Percentiles rank a stretch among this genome's conserved stretches.
These are phyloP conservation scores for Echinarachnius parma DNA, from an alignment of 53 echinoderm and acorn worm genomes.

Conservation along the genomic window DNA sequence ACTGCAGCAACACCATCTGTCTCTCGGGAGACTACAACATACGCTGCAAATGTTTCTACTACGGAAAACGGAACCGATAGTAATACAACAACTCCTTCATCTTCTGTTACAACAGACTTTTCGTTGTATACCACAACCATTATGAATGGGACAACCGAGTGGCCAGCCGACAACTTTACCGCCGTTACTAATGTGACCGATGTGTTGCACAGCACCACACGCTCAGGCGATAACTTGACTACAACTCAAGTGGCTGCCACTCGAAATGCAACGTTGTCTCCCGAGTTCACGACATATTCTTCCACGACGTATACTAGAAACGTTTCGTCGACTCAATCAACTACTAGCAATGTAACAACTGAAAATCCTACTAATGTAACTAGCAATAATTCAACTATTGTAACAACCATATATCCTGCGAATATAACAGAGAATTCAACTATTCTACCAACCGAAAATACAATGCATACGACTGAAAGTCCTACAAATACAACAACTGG, in stretches of 20 bases:
- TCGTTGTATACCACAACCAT: background rate
- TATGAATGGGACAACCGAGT: constrained; percentile 5
- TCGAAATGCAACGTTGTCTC: too few relatives aligned
- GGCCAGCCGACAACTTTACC: constrained; percentile 4
- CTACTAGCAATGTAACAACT: too few relatives aligned
- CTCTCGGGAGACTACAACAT: background rate
- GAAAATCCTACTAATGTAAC: too few relatives aligned
- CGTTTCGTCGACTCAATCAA: too few relatives aligned
- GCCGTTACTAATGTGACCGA: background rate
- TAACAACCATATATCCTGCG: too few relatives aligned
- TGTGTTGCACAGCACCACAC: background rate
- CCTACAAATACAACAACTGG: background rate
- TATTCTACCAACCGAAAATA: too few relatives aligned
- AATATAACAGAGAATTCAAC: too few relatives aligned
- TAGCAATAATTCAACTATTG: too few relatives aligned
- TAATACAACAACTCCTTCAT: background rate
- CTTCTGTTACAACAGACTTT: constrained; percentile 1
- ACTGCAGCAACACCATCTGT: background rate
- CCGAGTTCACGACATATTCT: too few relatives aligned
- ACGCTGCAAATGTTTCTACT: background rate
- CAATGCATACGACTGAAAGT: too few relatives aligned
- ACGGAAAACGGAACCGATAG: constrained; percentile 1
- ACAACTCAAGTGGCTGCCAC: constrained; percentile 18
- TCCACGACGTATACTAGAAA: too few relatives aligned
- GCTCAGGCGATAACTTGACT: constrained; percentile 10